Base-by-base conservation (phyloP, 2,888 invertebrate species). In the Rhagonycha lutea region DNA sequence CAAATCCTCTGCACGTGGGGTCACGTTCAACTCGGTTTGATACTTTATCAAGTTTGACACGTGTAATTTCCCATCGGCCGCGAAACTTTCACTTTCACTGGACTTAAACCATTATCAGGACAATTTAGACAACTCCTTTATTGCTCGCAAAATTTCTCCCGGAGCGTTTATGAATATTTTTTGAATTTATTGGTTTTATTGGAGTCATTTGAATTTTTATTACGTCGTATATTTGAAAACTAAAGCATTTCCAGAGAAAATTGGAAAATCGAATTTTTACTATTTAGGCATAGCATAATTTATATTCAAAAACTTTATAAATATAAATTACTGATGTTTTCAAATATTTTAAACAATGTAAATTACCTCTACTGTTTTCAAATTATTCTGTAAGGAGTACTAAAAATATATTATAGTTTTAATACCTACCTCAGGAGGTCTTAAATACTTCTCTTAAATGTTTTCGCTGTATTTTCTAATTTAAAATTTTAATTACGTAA, bases 1-100 rank as follows among this genome's bases (percentile, higher is more conserved):
- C 81, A 79, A 78, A 81, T 79, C 79, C 74, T 70, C 63, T 63
- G 77, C 80, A 79, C 81, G 78, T 80, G 80, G 75, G 80, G 82
- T 81, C 81, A 80, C 80, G 79, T 78, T 75, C 78, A 72, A 75
- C 76, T 78, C 78, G 74, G 74, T 77, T 78, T 63, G 70, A 78
- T 76, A 76, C 82, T 82, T 81, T 81, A 80, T 82, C 82, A 82
- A 81, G 79, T 82, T 80, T 81, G 82, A 82, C 82, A 82, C 79
- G 79, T 79, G 80, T 82, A 82, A 82, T 82, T 81, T 82, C 80
- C 81, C 80, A 77, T 77, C 77, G 79, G 77, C 80, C 76, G 74
- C 79, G 80, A 78, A 80, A 81, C 80, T 81, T 81, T 79, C 80
- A 76, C 80, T 79, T 79, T 73, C 74, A 71, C 74, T 77, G 74